Evolutionary conservation across 2,113 vertebrate genomes (phyloP), one percentile per base, ranked within the genome.

Genomic region (Orthonyx spaldingii): DNA sequence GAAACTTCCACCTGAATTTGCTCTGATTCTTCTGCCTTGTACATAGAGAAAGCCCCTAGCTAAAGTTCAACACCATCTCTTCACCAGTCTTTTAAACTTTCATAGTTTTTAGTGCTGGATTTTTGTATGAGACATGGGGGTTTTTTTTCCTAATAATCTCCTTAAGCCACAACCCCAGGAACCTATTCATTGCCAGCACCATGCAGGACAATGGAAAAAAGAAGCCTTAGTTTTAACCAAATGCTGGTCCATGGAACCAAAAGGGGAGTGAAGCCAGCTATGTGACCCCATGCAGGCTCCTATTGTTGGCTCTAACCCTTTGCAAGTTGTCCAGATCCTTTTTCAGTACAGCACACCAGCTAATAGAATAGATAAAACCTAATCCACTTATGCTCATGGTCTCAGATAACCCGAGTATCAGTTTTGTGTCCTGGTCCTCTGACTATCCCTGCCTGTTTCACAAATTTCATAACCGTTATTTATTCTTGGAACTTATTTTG

Each of bases 151-250:
- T 41, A 61, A n/a, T 46, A 77, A 82, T 63, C 33, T 81, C 72
- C 65, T 78, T 47, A 79, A 93, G 53, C 49, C 44, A 68, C 74
- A 93, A 79, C 92, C 63, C 79, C 66, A 86, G 85, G 88, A 94
- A 75, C 5, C 88, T 63, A 86, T 93, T 94, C 74, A 71, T 75
- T 79, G 39, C 41, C 84, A 95, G 35, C 22, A 63, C 44, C 65
- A 82, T 28, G 37, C 39, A 92, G 88, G 83, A 97, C 83, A 94
- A 93, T 95, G 50, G 88, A 90, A 86, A 78, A 95, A 95, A 94
- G 63, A 86, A 50, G n/a, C 37, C 35, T 93, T 70, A 53, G 46
- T 61, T 85, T 88, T 80, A 88, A 83, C 46, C 2, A 3, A 93
- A 50, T 80, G 46, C 39, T 3, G 2, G 17, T 33, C 46, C 21